Evolutionary conservation across 2,797 vertebrate genomes (phyloP).

Genomic region (Mionectes olivaceus): DNA sequence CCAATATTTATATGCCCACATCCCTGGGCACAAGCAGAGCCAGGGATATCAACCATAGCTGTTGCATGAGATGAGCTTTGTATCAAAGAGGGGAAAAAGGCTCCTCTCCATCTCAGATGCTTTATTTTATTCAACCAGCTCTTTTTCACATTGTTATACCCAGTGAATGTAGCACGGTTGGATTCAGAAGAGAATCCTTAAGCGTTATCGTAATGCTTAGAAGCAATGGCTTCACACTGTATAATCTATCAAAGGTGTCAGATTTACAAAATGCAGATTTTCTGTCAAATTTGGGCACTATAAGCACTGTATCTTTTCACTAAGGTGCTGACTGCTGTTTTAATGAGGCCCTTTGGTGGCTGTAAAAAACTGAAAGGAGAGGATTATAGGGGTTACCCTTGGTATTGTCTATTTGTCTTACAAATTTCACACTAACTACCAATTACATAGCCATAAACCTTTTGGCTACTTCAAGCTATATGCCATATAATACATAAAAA

Average conservation of each 20-base stretch:
- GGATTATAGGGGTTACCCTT: conserved; percentile 85
- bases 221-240: conserved; percentile 85
- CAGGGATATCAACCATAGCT: conserved; percentile 51
- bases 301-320: conserved; percentile 84
- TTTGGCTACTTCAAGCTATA: conserved; percentile 88
- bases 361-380: conserved; percentile 88
- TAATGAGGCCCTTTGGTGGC: conserved; percentile 94
- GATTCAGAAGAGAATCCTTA: conserved; percentile 83
- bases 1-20: conserved; percentile 52
- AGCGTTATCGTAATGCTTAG: conserved; percentile 81
- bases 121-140: conserved; percentile 76
- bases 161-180: conserved; percentile 79
- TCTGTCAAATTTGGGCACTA: conserved; percentile 85
- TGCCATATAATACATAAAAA: conserved; percentile 87
- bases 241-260: conserved; percentile 90
- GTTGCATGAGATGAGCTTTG: conserved; percentile 70
- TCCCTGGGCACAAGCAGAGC: conserved; percentile 46
- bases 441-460: conserved; percentile 94
- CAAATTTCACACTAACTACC: conserved; percentile 96
- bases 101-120: conserved; percentile 72
- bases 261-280: conserved; percentile 89
- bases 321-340: conserved; percentile 87
- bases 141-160: conserved; percentile 80
- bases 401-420: conserved; percentile 94
- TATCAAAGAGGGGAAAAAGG: conserved; percentile 64